phyloP scores from a whole-genome alignment of 2,113 vertebrate genomes.

The Dicerorhinus sumatrensis region DNA sequence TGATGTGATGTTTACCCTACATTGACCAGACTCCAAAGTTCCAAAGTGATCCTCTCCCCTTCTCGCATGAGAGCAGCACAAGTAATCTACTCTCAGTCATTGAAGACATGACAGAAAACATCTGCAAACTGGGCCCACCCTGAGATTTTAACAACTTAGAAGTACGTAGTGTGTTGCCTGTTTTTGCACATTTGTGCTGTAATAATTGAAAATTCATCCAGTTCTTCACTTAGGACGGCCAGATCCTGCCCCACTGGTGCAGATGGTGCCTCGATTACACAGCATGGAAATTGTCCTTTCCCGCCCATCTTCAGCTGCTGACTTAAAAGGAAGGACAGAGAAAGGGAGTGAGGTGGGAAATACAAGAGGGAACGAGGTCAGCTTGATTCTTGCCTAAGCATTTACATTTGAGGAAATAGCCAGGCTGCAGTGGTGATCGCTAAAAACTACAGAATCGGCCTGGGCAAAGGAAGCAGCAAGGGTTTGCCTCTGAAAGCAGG shows the following conservation, averaged over 20 bases:
- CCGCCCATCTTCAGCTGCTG: background rate
- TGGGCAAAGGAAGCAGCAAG: conserved; percentile 19
- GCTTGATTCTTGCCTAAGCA: background rate
- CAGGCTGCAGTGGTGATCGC: background rate
- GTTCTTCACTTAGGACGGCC: background rate
- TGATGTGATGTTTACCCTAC: background rate
- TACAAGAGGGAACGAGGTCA: background rate
- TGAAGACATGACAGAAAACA: background rate
- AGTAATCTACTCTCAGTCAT: background rate
- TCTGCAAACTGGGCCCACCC: background rate
- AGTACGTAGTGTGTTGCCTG: background rate
- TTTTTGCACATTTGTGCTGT: background rate
- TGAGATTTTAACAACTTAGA: background rate
- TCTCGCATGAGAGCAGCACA: accelerated
- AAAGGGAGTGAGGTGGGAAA: background rate
- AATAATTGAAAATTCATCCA: background rate
- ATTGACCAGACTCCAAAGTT: background rate
- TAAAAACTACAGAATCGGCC: background rate
- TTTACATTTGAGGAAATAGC: background rate
- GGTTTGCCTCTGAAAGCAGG: conserved; percentile 29
- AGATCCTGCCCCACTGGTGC: accelerated
- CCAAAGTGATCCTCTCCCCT: background rate
- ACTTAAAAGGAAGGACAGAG: background rate
- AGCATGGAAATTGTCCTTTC: background rate
- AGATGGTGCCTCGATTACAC: background rate